These are phyloP conservation scores for Aldabrachelys gigantea DNA, from an alignment of 2,113 vertebrate genomes.

Conservation along the genomic window DNA sequence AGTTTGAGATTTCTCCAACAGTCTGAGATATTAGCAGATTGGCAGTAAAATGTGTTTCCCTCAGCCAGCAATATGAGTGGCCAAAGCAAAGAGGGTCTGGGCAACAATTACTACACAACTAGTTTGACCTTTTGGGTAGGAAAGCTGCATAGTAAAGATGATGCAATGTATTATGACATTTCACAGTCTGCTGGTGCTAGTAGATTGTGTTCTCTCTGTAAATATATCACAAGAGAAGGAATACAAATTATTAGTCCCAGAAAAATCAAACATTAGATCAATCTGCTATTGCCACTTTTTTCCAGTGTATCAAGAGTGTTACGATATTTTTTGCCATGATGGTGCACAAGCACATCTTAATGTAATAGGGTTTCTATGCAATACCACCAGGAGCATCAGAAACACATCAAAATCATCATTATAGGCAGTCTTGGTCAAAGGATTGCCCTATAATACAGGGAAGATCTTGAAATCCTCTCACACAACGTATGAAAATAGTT, in stretches of 20 bases:
- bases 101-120: neutral
- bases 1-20: neutral
- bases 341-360: neutral
- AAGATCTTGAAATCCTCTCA: neutral
- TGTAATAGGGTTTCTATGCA: accelerated
- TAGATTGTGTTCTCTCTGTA: neutral
- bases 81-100: neutral
- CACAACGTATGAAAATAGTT: neutral
- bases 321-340: neutral
- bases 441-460: neutral
- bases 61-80: neutral
- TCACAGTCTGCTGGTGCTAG: neutral
- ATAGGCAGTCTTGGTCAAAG: neutral
- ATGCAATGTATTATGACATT: neutral
- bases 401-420: accelerated
- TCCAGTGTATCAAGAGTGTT: accelerated
- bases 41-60: accelerated
- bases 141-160: neutral
- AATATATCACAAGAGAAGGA: neutral
- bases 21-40: neutral
- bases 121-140: neutral
- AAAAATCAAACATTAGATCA: neutral
- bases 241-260: neutral
- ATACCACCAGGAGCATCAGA: neutral
- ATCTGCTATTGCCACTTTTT: neutral